These are phyloP conservation scores for Glossophaga mutica DNA, from an alignment of 2,797 vertebrate genomes.

Conservation along the genomic window DNA sequence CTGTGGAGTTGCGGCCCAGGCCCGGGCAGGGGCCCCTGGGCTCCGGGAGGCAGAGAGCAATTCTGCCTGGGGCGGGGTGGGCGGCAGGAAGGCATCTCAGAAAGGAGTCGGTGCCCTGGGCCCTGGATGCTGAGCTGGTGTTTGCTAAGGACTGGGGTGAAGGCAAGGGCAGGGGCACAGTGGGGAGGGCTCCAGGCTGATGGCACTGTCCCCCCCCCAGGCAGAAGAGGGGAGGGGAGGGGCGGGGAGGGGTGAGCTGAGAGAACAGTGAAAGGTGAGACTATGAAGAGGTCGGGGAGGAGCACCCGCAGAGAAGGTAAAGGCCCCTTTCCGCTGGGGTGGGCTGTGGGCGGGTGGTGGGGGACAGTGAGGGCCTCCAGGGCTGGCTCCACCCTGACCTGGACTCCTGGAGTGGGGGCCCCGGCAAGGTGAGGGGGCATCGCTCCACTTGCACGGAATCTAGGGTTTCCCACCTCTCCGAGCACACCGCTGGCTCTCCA, in stretches of 20 bases:
- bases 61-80: neutral
- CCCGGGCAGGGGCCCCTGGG: fast-evolving
- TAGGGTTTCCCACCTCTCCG: fast-evolving
- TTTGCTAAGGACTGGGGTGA: neutral
- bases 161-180: neutral
- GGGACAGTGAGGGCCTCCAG: neutral
- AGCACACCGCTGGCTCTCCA: neutral
- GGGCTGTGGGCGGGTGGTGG: no score
- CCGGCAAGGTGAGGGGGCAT: neutral
- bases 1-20: neutral
- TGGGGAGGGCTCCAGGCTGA: neutral
- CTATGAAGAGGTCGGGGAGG: neutral
- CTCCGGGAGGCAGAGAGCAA: neutral
- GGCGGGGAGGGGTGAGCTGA: neutral
- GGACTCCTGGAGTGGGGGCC: neutral
- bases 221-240: neutral
- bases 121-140: neutral
- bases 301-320: neutral
- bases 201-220: neutral
- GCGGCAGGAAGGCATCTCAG: neutral
- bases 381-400: neutral
- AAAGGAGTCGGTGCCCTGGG: neutral
- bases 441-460: neutral
- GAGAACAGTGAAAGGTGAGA: neutral
- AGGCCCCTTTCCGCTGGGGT: neutral